Percentiles rank a stretch among this genome's conserved stretches.
These are phyloP conservation scores for Trachymyrmex septentrionalis DNA, from an alignment of 1,140 invertebrate species.

Conservation along the genomic window DNA sequence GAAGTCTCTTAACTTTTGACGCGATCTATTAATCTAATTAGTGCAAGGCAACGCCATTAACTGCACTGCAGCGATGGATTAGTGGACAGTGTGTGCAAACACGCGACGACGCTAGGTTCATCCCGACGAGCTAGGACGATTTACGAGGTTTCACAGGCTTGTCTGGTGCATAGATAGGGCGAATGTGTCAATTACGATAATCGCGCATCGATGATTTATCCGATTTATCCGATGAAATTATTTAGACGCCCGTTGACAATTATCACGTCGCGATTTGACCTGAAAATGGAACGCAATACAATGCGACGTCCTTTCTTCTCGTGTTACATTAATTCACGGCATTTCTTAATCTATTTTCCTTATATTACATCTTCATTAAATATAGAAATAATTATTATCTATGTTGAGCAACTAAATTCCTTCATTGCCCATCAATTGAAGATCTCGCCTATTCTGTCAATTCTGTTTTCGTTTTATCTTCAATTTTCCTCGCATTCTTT, in stretches of 20 bases:
- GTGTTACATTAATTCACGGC: not conserved
- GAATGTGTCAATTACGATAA: constrained; percentile 77
- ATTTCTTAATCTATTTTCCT: not conserved
- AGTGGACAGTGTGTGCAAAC: constrained; percentile 66
- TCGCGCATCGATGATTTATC: constrained; percentile 74
- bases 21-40: constrained; percentile 51
- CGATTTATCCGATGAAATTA: constrained; percentile 77
- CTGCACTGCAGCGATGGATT: constrained; percentile 68
- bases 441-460: not conserved
- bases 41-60: constrained; percentile 62
- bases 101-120: constrained; percentile 67
- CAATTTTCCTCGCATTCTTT: not conserved
- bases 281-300: not conserved
- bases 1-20: constrained; percentile 34
- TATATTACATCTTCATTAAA: not conserved
- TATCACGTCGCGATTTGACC: constrained; percentile 49
- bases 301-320: not conserved
- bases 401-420: not conserved
- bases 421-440: not conserved
- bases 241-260: constrained; percentile 71
- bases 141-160: constrained; percentile 74
- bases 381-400: not conserved
- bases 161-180: constrained; percentile 70
- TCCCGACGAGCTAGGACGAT: constrained; percentile 75
- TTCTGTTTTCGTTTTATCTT: not conserved